Conservation (phyloP, 2,113 vertebrate genomes). For the Sylvietta virens region DNA sequence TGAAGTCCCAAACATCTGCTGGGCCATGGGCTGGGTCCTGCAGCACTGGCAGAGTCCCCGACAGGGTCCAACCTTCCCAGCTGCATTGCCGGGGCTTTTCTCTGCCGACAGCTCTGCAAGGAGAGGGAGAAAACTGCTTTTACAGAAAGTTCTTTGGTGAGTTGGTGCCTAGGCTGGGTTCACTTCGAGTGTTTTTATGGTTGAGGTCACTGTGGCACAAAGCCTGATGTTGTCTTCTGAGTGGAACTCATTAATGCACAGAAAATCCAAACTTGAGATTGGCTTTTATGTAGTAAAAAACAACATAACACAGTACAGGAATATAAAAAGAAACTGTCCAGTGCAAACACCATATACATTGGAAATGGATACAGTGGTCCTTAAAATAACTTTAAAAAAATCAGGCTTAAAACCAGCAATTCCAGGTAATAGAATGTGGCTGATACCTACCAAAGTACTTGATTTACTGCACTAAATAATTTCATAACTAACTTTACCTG, state of each 20-base stretch:
- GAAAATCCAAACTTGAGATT: not conserved
- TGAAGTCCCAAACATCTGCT: not conserved
- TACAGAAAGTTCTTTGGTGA: not conserved
- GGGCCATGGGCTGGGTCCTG: not conserved
- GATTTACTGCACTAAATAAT: conserved; percentile 27
- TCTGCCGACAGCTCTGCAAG: not conserved
- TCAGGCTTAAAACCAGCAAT: not conserved
- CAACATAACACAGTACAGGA: conserved; percentile 41
- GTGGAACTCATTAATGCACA: not conserved
- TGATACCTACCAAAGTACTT: not conserved
- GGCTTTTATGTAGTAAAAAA: conserved; percentile 68
- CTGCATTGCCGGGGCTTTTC: not conserved
- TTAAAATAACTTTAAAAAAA: conserved; percentile 6
- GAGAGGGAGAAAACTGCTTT: not conserved
- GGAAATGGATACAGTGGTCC: not conserved
- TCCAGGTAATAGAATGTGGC: not conserved
- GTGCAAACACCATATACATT: conserved; percentile 58
- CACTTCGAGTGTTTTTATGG: rapidly evolving
- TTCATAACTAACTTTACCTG: conserved; percentile 34
- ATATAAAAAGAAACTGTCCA: conserved; percentile 34
- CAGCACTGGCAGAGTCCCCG: not conserved
- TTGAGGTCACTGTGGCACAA: not conserved
- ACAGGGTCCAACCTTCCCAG: not conserved
- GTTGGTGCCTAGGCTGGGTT: not conserved
- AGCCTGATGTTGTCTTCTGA: not conserved